Conservation (phyloP, 2,888 invertebrate genomes). For the Rhopalosiphum nymphaeae region DNA sequence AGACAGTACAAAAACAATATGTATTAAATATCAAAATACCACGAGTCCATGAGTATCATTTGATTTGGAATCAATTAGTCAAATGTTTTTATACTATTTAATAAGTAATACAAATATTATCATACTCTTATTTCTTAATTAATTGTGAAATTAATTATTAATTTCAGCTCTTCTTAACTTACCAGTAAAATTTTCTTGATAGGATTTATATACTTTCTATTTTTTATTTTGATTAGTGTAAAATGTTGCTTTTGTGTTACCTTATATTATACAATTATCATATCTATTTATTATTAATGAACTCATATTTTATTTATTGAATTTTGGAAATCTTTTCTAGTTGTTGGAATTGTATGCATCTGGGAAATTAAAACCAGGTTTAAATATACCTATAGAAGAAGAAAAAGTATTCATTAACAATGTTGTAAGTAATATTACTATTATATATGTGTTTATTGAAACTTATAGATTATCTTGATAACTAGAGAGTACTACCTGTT, state of each 20-base stretch:
- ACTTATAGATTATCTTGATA: neutral
- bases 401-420: slow-evolving; percentile 79
- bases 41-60: neutral
- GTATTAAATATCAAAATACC: too few species aligned
- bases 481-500: neutral
- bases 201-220: neutral
- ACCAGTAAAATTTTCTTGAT: neutral
- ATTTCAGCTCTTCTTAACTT: neutral
- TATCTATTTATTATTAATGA: neutral
- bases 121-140: neutral
- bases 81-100: neutral
- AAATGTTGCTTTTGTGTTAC: neutral
- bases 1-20: neutral
- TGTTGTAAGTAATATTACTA: slow-evolving; percentile 75
- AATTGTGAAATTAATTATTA: neutral
- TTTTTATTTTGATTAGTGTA: neutral
- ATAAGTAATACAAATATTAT: neutral
- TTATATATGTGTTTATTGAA: slow-evolving; percentile 65
- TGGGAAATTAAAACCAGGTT: slow-evolving; percentile 87
- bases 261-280: neutral
- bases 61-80: neutral
- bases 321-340: slow-evolving; percentile 72
- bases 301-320: neutral
- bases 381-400: slow-evolving; percentile 79
- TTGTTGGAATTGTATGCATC: slow-evolving; percentile 90